Conservation (phyloP, 2,888 invertebrate genomes). For the Norana najaformis region DNA sequence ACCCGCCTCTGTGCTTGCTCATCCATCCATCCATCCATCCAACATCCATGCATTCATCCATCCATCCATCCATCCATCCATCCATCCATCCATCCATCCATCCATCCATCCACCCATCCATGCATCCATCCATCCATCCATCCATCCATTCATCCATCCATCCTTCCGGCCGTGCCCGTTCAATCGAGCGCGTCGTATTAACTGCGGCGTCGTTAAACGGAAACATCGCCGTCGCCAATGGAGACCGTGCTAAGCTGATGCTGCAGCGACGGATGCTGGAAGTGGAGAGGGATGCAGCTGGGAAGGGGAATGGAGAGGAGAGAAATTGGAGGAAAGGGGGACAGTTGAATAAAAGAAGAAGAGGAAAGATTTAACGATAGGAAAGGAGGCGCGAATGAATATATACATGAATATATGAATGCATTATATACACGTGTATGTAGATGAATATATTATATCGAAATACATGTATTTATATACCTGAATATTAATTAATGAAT, state of each 20-base stretch:
- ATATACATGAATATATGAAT: too few relatives aligned
- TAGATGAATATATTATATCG: too few relatives aligned
- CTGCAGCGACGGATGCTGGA: not conserved
- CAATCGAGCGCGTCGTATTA: slow-evolving; percentile 20
- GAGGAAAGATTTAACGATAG: not conserved
- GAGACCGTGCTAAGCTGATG: not conserved
- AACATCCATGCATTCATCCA: not conserved
- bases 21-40: not conserved
- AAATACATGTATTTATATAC: too few relatives aligned
- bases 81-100: not conserved
- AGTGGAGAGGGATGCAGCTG: not conserved
- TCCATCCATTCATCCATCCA: not conserved
- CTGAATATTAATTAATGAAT: too few relatives aligned
- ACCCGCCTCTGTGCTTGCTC: not conserved
- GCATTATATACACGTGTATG: too few relatives aligned
- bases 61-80: not conserved
- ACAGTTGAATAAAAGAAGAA: too few relatives aligned
- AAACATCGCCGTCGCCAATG: not conserved
- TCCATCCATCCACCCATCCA: too few relatives aligned
- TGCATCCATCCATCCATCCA: too few relatives aligned
- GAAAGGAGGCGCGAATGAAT: not conserved
- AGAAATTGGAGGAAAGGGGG: not conserved
- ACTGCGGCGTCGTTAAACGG: not conserved
- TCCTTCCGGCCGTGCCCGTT: not conserved
- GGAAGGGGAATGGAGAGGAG: not conserved